A percentile compares a stretch with the other conserved stretches of the same genome.
phyloP scores from a whole-genome alignment of 1,140 invertebrate species.

The Leptopilina clavipes region DNA sequence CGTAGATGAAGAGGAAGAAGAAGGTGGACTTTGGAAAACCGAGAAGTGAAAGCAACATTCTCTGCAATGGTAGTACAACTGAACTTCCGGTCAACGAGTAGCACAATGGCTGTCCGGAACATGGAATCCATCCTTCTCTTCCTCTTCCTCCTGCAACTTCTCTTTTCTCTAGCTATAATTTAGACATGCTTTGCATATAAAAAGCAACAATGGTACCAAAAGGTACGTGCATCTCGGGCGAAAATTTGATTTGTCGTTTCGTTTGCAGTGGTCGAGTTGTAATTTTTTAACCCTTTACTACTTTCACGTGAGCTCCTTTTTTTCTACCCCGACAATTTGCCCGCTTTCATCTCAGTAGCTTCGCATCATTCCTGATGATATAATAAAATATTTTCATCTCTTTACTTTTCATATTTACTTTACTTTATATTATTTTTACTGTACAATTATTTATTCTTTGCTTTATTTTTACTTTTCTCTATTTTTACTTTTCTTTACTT shows the following conservation, averaged over 20 bases:
- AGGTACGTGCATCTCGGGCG: conserved; percentile 54
- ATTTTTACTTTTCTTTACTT: no score
- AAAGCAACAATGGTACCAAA: conserved; percentile 66
- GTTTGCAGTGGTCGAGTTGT: conserved; percentile 44
- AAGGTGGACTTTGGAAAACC: background rate
- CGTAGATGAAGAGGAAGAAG: background rate
- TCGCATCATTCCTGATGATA: background rate
- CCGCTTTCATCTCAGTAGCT: background rate
- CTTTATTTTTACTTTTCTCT: no score
- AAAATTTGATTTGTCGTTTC: conserved; percentile 67
- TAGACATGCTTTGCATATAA: conserved; percentile 68
- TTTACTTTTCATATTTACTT: background rate
- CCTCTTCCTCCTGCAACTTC: conserved; percentile 35
- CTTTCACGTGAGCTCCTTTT: background rate
- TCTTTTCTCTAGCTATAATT: conserved; percentile 63
- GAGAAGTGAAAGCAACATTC: conserved; percentile 41
- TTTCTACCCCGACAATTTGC: background rate
- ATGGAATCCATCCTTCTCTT: conserved; percentile 49
- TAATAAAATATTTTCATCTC: background rate
- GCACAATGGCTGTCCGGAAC: conserved; percentile 58
- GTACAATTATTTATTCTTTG: no score
- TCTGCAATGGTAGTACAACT: conserved; percentile 55
- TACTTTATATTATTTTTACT: no score
- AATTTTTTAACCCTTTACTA: conserved; percentile 51
- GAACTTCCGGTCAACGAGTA: conserved; percentile 67